phyloP scores from a whole-genome alignment of 2,888 invertebrate genomes.

The Calameuta idolon region DNA sequence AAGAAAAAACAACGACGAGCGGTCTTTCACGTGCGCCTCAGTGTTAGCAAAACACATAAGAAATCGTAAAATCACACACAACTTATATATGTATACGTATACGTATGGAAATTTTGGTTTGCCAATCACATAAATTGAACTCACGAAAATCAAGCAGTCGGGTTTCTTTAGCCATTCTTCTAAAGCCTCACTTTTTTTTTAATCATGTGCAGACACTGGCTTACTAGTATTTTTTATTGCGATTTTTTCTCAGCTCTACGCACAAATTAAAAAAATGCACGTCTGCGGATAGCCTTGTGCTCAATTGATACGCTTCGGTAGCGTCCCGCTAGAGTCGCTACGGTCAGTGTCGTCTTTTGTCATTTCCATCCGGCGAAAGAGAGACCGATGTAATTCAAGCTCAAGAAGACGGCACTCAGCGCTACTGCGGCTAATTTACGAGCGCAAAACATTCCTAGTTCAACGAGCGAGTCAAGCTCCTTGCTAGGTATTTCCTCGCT shows the following conservation, averaged over 20 bases:
- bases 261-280: not conserved
- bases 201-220: not conserved
- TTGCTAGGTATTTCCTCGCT: conserved; percentile 20
- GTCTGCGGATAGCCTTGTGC: not conserved
- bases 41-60: not conserved
- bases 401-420: conserved; percentile 36
- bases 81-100: no score
- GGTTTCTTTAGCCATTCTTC: no score
- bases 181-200: no score
- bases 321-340: not conserved
- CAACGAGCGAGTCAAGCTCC: conserved; percentile 5
- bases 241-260: not conserved
- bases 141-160: no score
- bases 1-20: not conserved
- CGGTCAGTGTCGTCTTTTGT: not conserved
- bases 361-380: not conserved
- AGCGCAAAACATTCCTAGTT: conserved; percentile 34
- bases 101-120: no score
- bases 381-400: conserved; percentile 15
- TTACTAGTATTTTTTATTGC: not conserved
- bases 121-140: no score
- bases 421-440: conserved; percentile 38
- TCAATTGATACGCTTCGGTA: not conserved
- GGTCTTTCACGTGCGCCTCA: no score
- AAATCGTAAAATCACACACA: not conserved